A percentile compares a stretch with the other conserved stretches of the same genome.
phyloP scores from a whole-genome alignment of 2,797 vertebrate species.

The Sorex maritimensis region DNA sequence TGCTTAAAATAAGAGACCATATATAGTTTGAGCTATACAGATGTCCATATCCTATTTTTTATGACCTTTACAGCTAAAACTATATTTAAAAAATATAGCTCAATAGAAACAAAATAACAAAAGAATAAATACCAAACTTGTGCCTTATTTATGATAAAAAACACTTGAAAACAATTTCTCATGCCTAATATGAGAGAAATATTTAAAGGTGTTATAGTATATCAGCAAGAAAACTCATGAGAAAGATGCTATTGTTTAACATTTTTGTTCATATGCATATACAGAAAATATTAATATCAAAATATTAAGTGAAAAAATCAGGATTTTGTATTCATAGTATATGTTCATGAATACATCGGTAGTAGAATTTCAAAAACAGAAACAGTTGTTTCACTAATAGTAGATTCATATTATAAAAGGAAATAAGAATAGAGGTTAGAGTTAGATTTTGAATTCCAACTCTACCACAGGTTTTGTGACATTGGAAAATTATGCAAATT shows the following conservation, averaged over 20 bases:
- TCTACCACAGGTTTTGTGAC: background rate
- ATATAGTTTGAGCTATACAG: background rate
- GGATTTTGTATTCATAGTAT: constrained; percentile 1
- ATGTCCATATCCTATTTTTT: background rate
- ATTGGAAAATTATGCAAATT: constrained; percentile 19
- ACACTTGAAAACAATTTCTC: constrained; percentile 33
- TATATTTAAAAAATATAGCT: constrained; percentile 48
- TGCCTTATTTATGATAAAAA: background rate
- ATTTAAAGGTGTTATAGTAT: constrained; percentile 20
- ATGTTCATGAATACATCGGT: background rate
- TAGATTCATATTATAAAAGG: background rate
- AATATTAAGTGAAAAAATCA: constrained; percentile 19
- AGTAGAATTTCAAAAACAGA: background rate
- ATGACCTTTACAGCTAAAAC: constrained; percentile 48
- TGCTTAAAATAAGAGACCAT: background rate
- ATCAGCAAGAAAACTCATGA: background rate
- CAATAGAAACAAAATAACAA: constrained; percentile 48
- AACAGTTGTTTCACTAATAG: background rate
- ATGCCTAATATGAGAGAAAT: constrained; percentile 20
- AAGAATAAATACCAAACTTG: background rate
- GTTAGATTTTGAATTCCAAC: constrained; percentile 30
- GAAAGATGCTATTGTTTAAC: constrained; percentile 32
- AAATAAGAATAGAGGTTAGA: background rate
- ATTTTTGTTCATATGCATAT: background rate
- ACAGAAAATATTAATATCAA: constrained; percentile 33